Percentiles rank a stretch among this genome's conserved stretches.
Conservation (phyloP, 2,113 vertebrate genomes). For the Silurus asotus region DNA sequence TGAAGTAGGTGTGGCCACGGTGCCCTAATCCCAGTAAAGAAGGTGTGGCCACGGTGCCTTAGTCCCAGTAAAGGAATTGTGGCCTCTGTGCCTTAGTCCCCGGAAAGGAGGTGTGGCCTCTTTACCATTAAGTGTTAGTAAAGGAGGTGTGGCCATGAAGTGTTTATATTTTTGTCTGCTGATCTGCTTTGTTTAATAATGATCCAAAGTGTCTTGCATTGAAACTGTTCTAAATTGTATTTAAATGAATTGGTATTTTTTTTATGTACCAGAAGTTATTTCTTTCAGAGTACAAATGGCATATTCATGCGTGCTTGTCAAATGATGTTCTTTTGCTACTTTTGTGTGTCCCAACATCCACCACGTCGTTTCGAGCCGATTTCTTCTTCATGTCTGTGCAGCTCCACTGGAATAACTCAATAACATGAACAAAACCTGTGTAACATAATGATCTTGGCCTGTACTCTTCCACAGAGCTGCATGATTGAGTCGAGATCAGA, state of each 20-base stretch:
- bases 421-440: slow-evolving; percentile 47
- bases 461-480: slow-evolving; percentile 54
- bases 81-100: background rate
- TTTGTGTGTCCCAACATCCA: background rate
- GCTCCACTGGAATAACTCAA: slow-evolving; percentile 30
- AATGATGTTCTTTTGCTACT: background rate
- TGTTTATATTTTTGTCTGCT: background rate
- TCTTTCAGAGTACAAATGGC: background rate
- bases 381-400: background rate
- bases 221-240: background rate
- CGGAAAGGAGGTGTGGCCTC: background rate
- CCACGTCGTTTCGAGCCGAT: background rate
- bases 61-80: background rate
- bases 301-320: background rate
- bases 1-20: background rate
- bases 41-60: background rate
- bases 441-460: slow-evolving; percentile 61
- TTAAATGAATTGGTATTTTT: background rate
- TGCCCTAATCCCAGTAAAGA: background rate
- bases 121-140: background rate
- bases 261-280: background rate
- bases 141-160: background rate
- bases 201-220: background rate
- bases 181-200: background rate
- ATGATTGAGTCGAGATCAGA: slow-evolving; percentile 66